Conservation (phyloP, 1,140 invertebrate species). For the Seison nebaliae region DNA sequence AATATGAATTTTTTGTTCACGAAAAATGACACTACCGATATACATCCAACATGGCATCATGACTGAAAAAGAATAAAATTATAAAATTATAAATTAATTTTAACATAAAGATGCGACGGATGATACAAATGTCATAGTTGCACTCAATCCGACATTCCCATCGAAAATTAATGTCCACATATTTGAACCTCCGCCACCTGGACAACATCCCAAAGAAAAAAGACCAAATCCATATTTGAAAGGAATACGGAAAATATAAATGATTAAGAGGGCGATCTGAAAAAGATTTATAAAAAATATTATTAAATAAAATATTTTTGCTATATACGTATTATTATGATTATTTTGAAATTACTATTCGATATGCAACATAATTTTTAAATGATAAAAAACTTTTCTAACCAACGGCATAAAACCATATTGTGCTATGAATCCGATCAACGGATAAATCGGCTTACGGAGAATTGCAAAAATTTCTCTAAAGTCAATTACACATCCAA, state of each 20-base stretch:
- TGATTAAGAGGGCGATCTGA: constrained; percentile 3
- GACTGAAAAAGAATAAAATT: too few relatives aligned
- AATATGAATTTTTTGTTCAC: too few relatives aligned
- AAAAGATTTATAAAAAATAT: not conserved
- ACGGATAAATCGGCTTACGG: not conserved
- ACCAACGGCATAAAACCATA: constrained; percentile 12
- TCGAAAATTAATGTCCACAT: constrained; percentile 12
- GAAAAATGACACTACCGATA: too few relatives aligned
- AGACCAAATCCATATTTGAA: constrained; percentile 4
- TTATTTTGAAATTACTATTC: too few relatives aligned
- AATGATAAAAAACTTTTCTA: not conserved
- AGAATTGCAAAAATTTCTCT: too few relatives aligned
- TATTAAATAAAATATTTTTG: not conserved
- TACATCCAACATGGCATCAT: too few relatives aligned
- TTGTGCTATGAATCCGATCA: constrained; percentile 9
- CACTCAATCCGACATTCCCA: constrained; percentile 10
- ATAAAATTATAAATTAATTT: not conserved
- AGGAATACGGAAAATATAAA: constrained; percentile 2
- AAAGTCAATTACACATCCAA: too few relatives aligned
- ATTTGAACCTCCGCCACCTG: constrained; percentile 8
- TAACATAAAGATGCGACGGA: too few relatives aligned
- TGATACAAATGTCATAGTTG: constrained; percentile 11
- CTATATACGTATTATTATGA: not conserved
- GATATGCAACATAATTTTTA: not conserved
- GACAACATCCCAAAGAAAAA: constrained; percentile 11